Evolutionary conservation across 2,888 invertebrate species (phyloP).

Genomic region (Diarsia rubi): DNA sequence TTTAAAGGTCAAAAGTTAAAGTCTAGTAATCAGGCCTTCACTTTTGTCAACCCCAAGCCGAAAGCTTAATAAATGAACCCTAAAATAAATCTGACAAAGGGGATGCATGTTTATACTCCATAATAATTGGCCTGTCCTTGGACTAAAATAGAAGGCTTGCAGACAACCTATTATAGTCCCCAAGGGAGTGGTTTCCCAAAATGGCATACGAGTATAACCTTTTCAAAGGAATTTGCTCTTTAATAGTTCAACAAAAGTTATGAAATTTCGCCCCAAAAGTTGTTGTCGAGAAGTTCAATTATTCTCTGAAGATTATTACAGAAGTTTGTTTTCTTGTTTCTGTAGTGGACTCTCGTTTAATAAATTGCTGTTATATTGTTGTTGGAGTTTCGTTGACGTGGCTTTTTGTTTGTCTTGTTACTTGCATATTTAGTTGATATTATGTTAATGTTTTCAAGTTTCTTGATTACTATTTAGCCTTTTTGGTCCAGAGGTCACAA

Average conservation of each 20-base stretch:
- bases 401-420: conserved; percentile 38
- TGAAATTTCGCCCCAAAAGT: conserved; percentile 50
- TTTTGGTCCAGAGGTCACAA: no score
- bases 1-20: background rate
- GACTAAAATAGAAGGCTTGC: conserved; percentile 54
- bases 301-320: conserved; percentile 54
- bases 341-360: conserved; percentile 49
- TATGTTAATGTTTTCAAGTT: conserved; percentile 5
- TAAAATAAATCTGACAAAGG: conserved; percentile 25
- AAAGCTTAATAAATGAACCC: background rate
- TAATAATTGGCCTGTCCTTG: conserved; percentile 50
- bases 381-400: conserved; percentile 34
- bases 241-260: conserved; percentile 56
- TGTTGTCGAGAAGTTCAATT: conserved; percentile 55
- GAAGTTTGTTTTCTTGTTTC: conserved; percentile 54
- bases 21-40: background rate
- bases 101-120: conserved; percentile 42
- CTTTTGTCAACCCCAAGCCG: background rate
- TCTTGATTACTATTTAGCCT: background rate
- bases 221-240: conserved; percentile 60
- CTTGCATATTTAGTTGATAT: conserved; percentile 14
- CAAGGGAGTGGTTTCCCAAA: conserved; percentile 59
- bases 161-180: conserved; percentile 54
- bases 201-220: conserved; percentile 66
- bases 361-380: conserved; percentile 57